Base-by-base conservation (phyloP, 2,797 vertebrate genomes). In the Sylvia borin region DNA sequence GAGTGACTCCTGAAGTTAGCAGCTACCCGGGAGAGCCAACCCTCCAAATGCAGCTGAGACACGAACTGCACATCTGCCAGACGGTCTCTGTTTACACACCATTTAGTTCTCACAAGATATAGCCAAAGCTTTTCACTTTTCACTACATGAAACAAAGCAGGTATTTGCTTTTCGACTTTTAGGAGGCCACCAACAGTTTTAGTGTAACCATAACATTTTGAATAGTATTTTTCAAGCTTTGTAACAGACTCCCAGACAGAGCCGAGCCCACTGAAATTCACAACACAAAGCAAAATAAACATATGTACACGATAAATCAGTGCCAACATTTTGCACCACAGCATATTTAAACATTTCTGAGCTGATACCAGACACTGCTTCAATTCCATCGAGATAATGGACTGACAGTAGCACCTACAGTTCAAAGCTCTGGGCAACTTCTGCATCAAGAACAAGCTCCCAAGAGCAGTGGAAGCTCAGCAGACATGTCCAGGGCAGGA, bases 41-140 rank as follows among this genome's bases (percentile, higher is more conserved):
- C 53, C 16, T 83, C 32, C 26, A 78, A 79, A 48, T 1, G 24
- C 60, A 71, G 42, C 64, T 6, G 25, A 81, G 42, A 29, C 29
- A 34, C 5, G 19, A 88, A 32, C 26, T 73, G 42, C 70, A 71
- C 53, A 31, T 16, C 38, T 32, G 17, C 25, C 60, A 40, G 9
- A 0, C 1, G 13, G 4, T 18, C 65, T 73, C 10, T 2, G 1
- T 21, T 74, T 34, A 57, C n/a, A 36, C 34, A 64, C 5, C 20
- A 32, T 36, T 62, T 3, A 79, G 16, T 3, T 62, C 64, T 48
- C 53, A 26, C 31, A 66, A 40, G 85, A 88, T 6, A 55, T 22
- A 70, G n/a, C 20, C 26, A 64, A 34, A 48, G 7, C 7, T 48
- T 48, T 65, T 47, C 16, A 32, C n/a, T 70, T 57, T 81, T n/a